phyloP scores from a whole-genome alignment of 2,113 vertebrate species.

The Pangasianodon gigas region DNA sequence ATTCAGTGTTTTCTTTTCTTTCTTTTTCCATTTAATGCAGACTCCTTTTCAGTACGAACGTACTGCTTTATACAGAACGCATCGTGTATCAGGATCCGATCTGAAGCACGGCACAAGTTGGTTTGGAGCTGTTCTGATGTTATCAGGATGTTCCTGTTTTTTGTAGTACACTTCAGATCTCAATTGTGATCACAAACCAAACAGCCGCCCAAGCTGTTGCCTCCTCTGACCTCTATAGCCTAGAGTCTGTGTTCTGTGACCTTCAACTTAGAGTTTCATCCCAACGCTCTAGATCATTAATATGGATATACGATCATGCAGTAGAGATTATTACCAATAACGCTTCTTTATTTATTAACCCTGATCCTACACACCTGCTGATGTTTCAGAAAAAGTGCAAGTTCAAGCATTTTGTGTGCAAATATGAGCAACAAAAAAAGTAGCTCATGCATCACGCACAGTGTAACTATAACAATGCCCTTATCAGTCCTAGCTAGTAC shows the following conservation, averaged over 20 bases:
- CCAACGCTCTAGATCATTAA: not conserved
- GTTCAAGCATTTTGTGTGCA: too few relatives aligned
- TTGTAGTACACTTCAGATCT: not conserved
- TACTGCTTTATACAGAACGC: not conserved
- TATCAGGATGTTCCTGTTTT: not conserved
- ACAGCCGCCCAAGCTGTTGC: not conserved
- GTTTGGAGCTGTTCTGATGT: not conserved
- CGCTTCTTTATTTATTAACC: too few relatives aligned
- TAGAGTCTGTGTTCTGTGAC: not conserved
- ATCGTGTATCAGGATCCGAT: not conserved
- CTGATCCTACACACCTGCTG: not conserved
- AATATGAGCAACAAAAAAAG: too few relatives aligned
- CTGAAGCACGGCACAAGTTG: not conserved
- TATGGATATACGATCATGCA: not conserved
- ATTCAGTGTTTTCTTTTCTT: not conserved
- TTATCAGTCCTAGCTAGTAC: too few relatives aligned
- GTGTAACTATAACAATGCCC: too few relatives aligned
- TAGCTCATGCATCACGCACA: too few relatives aligned
- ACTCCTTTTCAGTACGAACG: not conserved
- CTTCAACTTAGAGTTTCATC: not conserved
- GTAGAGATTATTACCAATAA: not conserved
- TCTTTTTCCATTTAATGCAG: not conserved
- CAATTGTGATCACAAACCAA: not conserved
- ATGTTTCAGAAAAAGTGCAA: too few relatives aligned
- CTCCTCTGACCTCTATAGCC: not conserved